Percentiles rank a stretch among this genome's conserved stretches.
Conservation (phyloP, 1,140 invertebrate species). For the Lordiphosa collinella region DNA sequence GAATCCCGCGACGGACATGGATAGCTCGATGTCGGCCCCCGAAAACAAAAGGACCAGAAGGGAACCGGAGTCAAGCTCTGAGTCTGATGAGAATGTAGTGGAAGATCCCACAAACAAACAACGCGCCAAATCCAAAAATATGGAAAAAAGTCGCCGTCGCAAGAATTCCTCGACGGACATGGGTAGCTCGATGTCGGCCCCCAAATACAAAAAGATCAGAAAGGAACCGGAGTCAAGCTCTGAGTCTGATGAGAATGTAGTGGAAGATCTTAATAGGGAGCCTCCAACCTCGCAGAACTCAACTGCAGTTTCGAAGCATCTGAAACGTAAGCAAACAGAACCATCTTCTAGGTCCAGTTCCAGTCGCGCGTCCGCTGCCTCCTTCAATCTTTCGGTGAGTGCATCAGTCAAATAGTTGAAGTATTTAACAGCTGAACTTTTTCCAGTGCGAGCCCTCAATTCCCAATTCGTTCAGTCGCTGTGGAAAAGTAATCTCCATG, state of each 20-base stretch:
- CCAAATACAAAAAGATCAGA: background rate
- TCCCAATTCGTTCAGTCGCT: constrained; percentile 32
- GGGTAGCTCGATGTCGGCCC: background rate
- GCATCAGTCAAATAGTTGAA: background rate
- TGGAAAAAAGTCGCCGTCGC: background rate
- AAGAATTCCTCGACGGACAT: background rate
- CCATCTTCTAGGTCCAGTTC: background rate
- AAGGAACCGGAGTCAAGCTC: background rate
- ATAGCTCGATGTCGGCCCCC: background rate
- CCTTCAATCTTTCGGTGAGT: background rate
- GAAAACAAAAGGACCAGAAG: background rate
- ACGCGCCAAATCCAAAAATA: background rate
- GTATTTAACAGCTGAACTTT: background rate
- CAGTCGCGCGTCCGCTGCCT: background rate
- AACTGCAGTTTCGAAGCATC: too few relatives aligned
- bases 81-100: too few relatives aligned
- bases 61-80: background rate
- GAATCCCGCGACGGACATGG: background rate
- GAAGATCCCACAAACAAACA: too few relatives aligned
- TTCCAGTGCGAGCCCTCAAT: constrained; percentile 16
- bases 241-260: too few relatives aligned
- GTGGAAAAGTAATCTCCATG: constrained; percentile 88
- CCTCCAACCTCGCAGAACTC: background rate
- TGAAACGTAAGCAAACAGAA: background rate
- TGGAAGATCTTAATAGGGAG: background rate